Evolutionary conservation across 1,140 invertebrate species (phyloP), one percentile per base, ranked within the genome.

Genomic region (Leptinotarsa undecemlineata): DNA sequence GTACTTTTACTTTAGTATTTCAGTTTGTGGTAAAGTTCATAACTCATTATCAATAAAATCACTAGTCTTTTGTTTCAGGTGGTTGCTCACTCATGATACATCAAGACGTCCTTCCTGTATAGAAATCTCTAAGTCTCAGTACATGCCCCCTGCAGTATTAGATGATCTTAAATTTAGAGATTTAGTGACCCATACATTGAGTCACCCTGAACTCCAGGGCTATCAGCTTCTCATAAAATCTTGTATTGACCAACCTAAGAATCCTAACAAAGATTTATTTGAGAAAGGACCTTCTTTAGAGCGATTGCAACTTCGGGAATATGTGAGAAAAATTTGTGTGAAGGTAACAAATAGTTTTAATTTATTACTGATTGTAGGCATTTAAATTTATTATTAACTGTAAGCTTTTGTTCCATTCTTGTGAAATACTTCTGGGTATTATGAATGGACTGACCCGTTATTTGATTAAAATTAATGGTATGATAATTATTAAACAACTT

Each of bases 61-160:
- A 33, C 6, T n/a, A 57, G n/a, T 15, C n/a, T 57, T 57, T 23
- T 64, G 48, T 47, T 80, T 60, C 26, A 90, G 91, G 70, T 96
- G 93, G 93, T 85, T 98, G 48, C 85, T 98, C 33, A 91, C 92
- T 83, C 95, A 98, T 81, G 94, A 98, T 85, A 91, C 95, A 1
- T 89, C 88, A 69, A 87, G 91, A 77, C 87, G 96, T 21, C 96
- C 96, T 0, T 93, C 94, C 1, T 93, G 95, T 13, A 87, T 91
- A 74, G 94, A 98, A 84, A 86, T 98, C 15, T 86, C 98, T 5
- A 87, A 90, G 66, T 96, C 94, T 1, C 90, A 94, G 73, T 89
- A 93, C 77, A 86, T 98, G 8, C 96, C 96, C 4, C 92, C 90
- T 47, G 91, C 87, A 13, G 87, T 91, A 74, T 88, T 95, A 42